Evolutionary conservation across 2,113 vertebrate genomes (phyloP), one percentile per base, ranked within the genome.

Genomic region (Cepphus grylle): DNA sequence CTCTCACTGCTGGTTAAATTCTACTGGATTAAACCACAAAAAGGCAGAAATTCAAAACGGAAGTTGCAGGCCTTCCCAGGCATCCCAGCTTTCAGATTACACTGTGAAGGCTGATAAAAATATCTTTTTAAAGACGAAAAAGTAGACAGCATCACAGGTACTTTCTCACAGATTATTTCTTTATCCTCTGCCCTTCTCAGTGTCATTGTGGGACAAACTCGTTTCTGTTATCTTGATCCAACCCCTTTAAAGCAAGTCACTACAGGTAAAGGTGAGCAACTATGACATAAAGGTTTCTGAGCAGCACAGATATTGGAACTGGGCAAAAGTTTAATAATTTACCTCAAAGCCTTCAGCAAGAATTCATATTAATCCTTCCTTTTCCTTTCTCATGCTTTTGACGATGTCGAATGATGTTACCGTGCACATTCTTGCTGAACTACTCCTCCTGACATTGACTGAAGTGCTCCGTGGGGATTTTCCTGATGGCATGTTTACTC

Each of bases 401-500:
- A 70, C 61, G 76, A 53, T 72, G 89, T 69, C 16, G 5, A 50
- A 45, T 30, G 69, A 55, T 78, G 83, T 36, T 34, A 43, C 52
- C 32, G 36, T 34, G n/a, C 83, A 65, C 66, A 29, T 69, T 86
- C 73, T 49, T 55, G 56, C 72, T 58, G 76, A 72, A 80, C 86
- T 83, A 43, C 59, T 74, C 76, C 29, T 71, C 58, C 81, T 65
- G 86, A 86, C 83, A 81, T 34, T 74, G 88, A 95, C 86, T 58
- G 50, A 79, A 92, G 84, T 87, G 74, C 78, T 85, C 93, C 0
- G 0, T 27, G 25, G 77, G 89, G 94, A 87, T 65, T 89, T 78
- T 74, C 88, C 56, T 85, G 77, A 91, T 89, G 56, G 78, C 66
- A n/a, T 86, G 69, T 94, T 96, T 96, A 70, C 83, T 92, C 72